Percentiles rank a stretch among this genome's conserved stretches.
Conservation (phyloP, 1,140 invertebrate genomes). For the Drosophila repleta region DNA sequence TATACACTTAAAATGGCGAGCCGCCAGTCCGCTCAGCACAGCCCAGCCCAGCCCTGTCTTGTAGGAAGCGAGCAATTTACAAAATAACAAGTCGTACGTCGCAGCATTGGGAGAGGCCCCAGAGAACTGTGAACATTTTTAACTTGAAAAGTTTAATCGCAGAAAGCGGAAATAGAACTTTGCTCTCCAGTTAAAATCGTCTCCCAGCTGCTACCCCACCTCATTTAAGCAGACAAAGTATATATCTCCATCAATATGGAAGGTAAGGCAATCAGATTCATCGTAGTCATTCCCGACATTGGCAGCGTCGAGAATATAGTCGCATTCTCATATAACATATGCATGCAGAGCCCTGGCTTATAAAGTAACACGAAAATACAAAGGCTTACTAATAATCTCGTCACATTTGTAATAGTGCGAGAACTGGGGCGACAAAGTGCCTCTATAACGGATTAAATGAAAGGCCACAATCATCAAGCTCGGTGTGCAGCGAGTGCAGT, state of each 20-base stretch:
- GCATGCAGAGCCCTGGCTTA: too few species aligned
- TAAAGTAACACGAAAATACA: background rate
- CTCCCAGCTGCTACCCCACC: too few species aligned
- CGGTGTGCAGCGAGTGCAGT: constrained; percentile 21
- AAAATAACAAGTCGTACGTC: constrained; percentile 34
- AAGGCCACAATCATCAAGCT: constrained; percentile 17
- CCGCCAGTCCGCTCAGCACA: background rate
- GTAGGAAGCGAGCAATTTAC: constrained; percentile 23
- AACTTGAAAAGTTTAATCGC: too few species aligned
- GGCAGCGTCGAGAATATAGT: too few species aligned
- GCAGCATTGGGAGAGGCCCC: too few species aligned
- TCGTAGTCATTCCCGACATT: too few species aligned
- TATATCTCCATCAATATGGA: too few species aligned
- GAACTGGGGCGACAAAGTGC: constrained; percentile 15
- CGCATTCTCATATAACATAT: background rate
- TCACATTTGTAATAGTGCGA: constrained; percentile 1
- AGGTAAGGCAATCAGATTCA: too few species aligned
- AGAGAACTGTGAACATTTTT: too few species aligned
- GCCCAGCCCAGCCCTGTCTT: background rate
- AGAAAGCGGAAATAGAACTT: too few species aligned
- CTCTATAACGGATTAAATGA: constrained; percentile 11
- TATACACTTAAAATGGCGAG: constrained; percentile 21
- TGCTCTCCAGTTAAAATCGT: too few species aligned
- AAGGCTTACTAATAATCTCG: constrained; percentile 12
- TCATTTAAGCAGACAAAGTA: too few species aligned